Percentiles rank a stretch among this genome's conserved stretches.
Evolutionary conservation across 2,888 invertebrate genomes (phyloP).

Genomic region (Meganola albula): DNA sequence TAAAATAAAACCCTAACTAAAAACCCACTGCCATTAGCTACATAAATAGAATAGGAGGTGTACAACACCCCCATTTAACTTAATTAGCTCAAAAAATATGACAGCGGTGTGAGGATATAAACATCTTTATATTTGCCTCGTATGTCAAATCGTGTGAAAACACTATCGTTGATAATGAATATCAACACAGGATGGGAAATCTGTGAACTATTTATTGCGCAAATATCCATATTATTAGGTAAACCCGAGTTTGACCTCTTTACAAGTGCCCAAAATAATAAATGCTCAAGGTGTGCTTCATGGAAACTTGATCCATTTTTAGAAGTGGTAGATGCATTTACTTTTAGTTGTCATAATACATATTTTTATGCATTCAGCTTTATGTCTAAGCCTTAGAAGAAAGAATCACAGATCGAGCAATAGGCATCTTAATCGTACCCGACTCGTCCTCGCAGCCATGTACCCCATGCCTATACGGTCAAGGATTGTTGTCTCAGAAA

Average conservation of each 20-base stretch:
- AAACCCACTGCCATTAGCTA: slow-evolving; percentile 6
- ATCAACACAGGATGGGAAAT: slow-evolving; percentile 17
- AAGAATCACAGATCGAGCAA: background rate
- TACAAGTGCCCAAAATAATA: slow-evolving; percentile 14
- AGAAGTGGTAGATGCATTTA: slow-evolving; percentile 15
- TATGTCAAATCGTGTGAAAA: slow-evolving; percentile 12
- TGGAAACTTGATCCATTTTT: slow-evolving; percentile 17
- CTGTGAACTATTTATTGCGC: slow-evolving; percentile 5
- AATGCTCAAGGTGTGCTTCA: slow-evolving; percentile 17
- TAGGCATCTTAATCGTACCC: slow-evolving; percentile 21
- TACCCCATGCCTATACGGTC: too few species aligned
- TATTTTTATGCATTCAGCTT: slow-evolving; percentile 3
- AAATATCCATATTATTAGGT: slow-evolving; percentile 10
- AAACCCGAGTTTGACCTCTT: slow-evolving; percentile 17
- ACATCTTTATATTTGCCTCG: slow-evolving; percentile 6
- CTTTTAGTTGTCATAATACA: slow-evolving; percentile 10
- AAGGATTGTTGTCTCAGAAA: slow-evolving; percentile 9
- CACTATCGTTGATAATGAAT: slow-evolving; percentile 5
- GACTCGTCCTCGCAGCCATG: slow-evolving; percentile 26
- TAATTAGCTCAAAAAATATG: slow-evolving; percentile 6
- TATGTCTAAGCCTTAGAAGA: slow-evolving; percentile 1
- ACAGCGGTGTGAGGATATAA: slow-evolving; percentile 9
- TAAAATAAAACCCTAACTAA: background rate
- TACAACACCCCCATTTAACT: slow-evolving; percentile 2
- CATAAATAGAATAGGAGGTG: slow-evolving; percentile 8